phyloP scores from a whole-genome alignment of 2,888 invertebrate genomes.

The Lasiommata megera region DNA sequence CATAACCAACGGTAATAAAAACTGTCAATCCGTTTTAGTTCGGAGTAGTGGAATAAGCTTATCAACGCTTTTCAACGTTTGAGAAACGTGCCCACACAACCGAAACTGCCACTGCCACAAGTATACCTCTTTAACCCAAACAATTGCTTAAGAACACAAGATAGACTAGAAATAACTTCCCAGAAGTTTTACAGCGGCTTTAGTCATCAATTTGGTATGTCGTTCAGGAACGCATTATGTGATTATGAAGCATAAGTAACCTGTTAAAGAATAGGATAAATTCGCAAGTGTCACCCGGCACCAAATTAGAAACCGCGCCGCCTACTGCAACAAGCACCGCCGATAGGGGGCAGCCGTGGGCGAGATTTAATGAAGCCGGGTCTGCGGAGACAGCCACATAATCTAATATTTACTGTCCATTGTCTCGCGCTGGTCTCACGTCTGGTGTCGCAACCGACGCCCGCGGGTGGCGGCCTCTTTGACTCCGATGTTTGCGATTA shows the following conservation, averaged over 20 bases:
- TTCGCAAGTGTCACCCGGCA: conserved; percentile 22
- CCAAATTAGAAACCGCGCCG: conserved; percentile 44
- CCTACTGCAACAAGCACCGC: conserved; percentile 37
- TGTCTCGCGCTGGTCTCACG: conserved; percentile 38
- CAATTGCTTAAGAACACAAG: too few species aligned
- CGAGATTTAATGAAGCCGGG: conserved; percentile 56
- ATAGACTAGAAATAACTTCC: too few species aligned
- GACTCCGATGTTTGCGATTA: conserved; percentile 35
- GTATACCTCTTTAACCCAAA: too few species aligned
- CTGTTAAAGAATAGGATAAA: conserved; percentile 21
- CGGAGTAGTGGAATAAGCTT: too few species aligned
- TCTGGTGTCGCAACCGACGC: conserved; percentile 34
- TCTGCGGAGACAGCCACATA: conserved; percentile 49
- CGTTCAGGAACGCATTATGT: too few species aligned
- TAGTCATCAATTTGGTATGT: too few species aligned
- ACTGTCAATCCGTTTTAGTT: too few species aligned
- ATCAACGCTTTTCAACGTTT: too few species aligned
- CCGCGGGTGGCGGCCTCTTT: conserved; percentile 38
- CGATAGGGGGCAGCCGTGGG: conserved; percentile 48
- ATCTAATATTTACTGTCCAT: conserved; percentile 54
- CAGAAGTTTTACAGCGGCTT: too few species aligned
- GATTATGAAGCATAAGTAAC: background rate
- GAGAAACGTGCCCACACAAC: too few species aligned
- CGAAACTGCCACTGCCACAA: too few species aligned
- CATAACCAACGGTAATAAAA: too few species aligned